Evolutionary conservation across 2,113 vertebrate genomes (phyloP), one percentile per base, ranked within the genome.

Genomic region (Sylvilagus bachmani): DNA sequence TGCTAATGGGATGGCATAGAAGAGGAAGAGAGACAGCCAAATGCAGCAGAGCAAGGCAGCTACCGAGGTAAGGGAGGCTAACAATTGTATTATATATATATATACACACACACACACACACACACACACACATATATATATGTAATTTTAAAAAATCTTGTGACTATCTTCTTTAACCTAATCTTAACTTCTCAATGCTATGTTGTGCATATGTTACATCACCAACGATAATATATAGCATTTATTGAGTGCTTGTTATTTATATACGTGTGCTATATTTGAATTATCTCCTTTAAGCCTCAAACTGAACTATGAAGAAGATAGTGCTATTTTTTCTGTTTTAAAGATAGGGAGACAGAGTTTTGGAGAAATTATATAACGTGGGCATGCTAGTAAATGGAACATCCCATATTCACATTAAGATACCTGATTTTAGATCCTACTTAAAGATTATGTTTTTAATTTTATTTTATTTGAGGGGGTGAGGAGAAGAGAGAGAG

Each of bases 221-320:
- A 73, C 12, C 10, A 70, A 33, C 22, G 71, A 62, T 64, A 91
- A 53, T 38, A 74, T 8, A 22, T 61, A 70, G 44, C 13, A 67
- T 4, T 78, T 75, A 69, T 17, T 11, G 6, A 75, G 14, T 87
- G 36, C 19, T 44, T 96, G 29, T 22, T 53, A 27, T 96, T 73
- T 88, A 49, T 70, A 2, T 31, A n/a, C 11, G 87, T n/a, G 19
- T 70, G 9, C 31, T 71, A 4, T 64, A 61, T 25, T 70, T 66
- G 29, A 86, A 21, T 83, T n/a, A 84, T 5, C 10, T 77, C n/a
- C 31, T 86, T 90, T 90, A 95, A 85, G 75, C 29, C 61, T 95
- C 69, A 70, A 94, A 92, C 51, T 25, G 27, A 86, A 51, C 19
- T 58, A 10, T 49, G 19, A 58, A 31, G 73, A 96, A 85, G 73